These are phyloP conservation scores for Samia ricini DNA, from an alignment of 1,140 invertebrate species.

Conservation along the genomic window DNA sequence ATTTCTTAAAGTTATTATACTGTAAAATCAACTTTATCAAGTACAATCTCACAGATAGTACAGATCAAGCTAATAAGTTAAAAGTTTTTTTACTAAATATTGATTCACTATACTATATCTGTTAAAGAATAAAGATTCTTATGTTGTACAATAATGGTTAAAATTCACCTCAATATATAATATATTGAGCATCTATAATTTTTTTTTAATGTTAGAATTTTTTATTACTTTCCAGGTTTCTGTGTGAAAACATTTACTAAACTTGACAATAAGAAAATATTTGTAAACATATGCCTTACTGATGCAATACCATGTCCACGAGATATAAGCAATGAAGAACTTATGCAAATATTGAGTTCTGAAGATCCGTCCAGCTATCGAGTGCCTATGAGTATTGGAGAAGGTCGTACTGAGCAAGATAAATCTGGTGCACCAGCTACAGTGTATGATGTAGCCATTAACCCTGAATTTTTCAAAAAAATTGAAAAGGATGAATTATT, in stretches of 20 bases:
- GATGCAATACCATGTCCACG: constrained; percentile 87
- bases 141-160: no score
- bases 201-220: no score
- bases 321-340: constrained; percentile 87
- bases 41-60: no score
- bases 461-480: constrained; percentile 85
- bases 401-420: constrained; percentile 86
- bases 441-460: constrained; percentile 88
- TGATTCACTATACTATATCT: no score
- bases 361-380: constrained; percentile 85
- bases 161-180: no score
- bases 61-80: no score
- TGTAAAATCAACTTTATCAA: no score
- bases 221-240: constrained; percentile 80
- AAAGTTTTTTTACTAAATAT: no score
- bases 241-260: constrained; percentile 89
- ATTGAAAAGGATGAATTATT: constrained; percentile 83
- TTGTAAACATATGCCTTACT: constrained; percentile 89
- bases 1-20: no score
- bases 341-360: constrained; percentile 84
- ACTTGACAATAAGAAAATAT: constrained; percentile 84
- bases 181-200: no score
- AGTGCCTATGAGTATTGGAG: constrained; percentile 93
- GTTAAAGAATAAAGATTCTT: no score
- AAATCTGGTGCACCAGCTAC: constrained; percentile 84